These are phyloP conservation scores for Drosophila nikananu DNA, from an alignment of 1,140 invertebrate genomes.

Conservation along the genomic window DNA sequence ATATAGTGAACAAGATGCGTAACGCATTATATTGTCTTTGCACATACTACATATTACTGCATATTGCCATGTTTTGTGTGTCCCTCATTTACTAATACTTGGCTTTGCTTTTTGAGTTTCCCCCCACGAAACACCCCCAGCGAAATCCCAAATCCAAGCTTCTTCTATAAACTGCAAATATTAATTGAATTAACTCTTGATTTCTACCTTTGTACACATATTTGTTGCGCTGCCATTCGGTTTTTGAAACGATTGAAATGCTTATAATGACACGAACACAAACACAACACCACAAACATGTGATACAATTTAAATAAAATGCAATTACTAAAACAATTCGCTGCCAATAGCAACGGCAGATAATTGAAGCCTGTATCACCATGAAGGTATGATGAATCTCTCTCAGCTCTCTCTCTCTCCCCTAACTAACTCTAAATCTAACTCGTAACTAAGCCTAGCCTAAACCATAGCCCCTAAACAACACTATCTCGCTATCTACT, in stretches of 20 bases:
- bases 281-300: conserved; percentile 49
- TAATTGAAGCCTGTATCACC: conserved; percentile 95
- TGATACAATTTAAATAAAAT: conserved; percentile 46
- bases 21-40: not conserved
- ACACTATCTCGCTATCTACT: conserved; percentile 40
- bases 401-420: conserved; percentile 52
- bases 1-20: not conserved
- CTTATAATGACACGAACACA: conserved; percentile 42
- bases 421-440: conserved; percentile 55
- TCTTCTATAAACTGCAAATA: conserved; percentile 40
- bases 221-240: conserved; percentile 72
- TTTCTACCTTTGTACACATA: conserved; percentile 64
- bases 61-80: conserved; percentile 35
- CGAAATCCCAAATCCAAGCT: conserved; percentile 41
- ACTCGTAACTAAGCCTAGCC: conserved; percentile 40
- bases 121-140: conserved; percentile 11
- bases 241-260: conserved; percentile 46
- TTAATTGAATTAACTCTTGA: conserved; percentile 66
- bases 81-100: conserved; percentile 39
- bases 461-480: conserved; percentile 32
- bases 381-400: conserved; percentile 91
- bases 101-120: conserved; percentile 33
- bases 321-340: conserved; percentile 73
- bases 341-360: conserved; percentile 90
- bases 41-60: conserved; percentile 4